Conservation (phyloP, 2,888 invertebrate genomes). For the Pristionchus arcanus region DNA sequence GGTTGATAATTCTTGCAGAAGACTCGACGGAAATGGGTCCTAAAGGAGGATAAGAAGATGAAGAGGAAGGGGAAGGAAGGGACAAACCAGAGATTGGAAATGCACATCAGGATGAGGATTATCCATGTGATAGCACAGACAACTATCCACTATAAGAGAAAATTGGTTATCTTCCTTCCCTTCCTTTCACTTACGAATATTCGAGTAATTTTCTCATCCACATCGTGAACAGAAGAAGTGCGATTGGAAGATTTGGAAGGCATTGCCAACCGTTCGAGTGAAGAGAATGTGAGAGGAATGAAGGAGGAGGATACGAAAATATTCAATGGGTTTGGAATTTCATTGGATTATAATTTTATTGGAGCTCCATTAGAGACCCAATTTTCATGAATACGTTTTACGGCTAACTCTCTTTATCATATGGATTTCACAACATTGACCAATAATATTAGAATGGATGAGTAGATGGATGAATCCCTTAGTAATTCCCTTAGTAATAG, state of each 20-base stretch:
- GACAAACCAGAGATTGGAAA: not conserved
- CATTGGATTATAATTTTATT: too few species aligned
- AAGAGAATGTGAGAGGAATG: not conserved
- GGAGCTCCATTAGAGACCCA: too few species aligned
- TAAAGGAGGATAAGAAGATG: not conserved
- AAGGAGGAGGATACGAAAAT: not conserved
- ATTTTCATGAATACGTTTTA: too few species aligned
- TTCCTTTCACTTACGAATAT: not conserved
- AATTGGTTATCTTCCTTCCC: too few species aligned
- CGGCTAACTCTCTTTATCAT: slow-evolving; percentile 21
- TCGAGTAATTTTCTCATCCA: not conserved
- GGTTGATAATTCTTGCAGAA: not conserved
- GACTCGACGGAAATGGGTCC: slow-evolving; percentile 1
- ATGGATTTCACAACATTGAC: not conserved
- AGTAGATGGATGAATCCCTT: not conserved
- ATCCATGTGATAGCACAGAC: not conserved
- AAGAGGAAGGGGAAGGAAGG: not conserved
- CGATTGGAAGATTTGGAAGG: not conserved
- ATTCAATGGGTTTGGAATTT: not conserved
- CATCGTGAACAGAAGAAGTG: not conserved
- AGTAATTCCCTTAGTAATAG: too few species aligned
- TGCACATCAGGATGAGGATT: not conserved
- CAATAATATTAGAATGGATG: slow-evolving; percentile 11
- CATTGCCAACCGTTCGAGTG: not conserved
- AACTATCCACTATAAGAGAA: not conserved